phyloP scores from a whole-genome alignment of 1,140 invertebrate species.

The Panagrolaimus sp. region DNA sequence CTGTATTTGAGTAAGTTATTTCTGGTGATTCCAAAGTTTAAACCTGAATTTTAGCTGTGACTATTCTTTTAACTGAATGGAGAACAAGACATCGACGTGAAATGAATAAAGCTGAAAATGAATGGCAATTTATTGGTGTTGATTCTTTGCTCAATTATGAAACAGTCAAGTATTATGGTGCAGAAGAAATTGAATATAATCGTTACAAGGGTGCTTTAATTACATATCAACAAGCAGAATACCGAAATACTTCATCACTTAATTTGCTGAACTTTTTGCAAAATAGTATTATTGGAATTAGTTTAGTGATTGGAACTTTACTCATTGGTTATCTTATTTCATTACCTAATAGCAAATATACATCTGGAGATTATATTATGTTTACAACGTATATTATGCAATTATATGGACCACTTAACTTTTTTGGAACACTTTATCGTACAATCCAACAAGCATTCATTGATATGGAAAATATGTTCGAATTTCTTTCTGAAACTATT shows the following conservation, averaged over 20 bases:
- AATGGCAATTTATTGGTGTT: slow-evolving; percentile 78
- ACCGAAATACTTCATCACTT: slow-evolving; percentile 74
- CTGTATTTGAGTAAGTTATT: slow-evolving; percentile 76
- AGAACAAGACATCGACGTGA: slow-evolving; percentile 82
- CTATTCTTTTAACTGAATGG: slow-evolving; percentile 86
- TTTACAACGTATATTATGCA: slow-evolving; percentile 91
- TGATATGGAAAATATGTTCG: slow-evolving; percentile 99
- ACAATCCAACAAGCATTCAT: slow-evolving; percentile 93
- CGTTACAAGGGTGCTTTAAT: slow-evolving; percentile 74
- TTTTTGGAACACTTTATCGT: slow-evolving; percentile 95
- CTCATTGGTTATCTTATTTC: slow-evolving; percentile 78
- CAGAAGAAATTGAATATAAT: slow-evolving; percentile 81
- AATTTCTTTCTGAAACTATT: slow-evolving; percentile 74
- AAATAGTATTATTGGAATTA: slow-evolving; percentile 68
- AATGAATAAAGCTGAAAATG: slow-evolving; percentile 89
- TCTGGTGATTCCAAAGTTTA: neutral
- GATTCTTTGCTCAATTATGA: slow-evolving; percentile 96
- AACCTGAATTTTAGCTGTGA: slow-evolving; percentile 66
- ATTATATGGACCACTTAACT: slow-evolving; percentile 89
- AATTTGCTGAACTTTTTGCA: slow-evolving; percentile 46
- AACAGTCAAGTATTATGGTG: slow-evolving; percentile 93
- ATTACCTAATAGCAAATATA: slow-evolving; percentile 66
- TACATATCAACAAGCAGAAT: slow-evolving; percentile 73
- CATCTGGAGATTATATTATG: slow-evolving; percentile 86
- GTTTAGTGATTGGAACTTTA: slow-evolving; percentile 77